Evolutionary conservation across 1,140 invertebrate species (phyloP).

Genomic region (Drosophila subobscura): DNA sequence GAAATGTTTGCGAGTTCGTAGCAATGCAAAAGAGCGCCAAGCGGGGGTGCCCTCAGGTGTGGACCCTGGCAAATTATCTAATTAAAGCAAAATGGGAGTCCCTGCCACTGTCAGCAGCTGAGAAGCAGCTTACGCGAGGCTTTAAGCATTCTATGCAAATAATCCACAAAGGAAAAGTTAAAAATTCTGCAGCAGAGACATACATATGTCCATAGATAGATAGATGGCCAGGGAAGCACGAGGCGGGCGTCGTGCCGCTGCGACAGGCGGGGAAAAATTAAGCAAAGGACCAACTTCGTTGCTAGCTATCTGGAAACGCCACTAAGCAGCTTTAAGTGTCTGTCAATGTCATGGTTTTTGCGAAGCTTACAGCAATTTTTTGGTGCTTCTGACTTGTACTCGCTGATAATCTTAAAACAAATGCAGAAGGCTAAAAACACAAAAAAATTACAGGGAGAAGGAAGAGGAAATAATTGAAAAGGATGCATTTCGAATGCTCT

Average conservation of each 20-base stretch:
- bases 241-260: constrained; percentile 5
- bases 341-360: constrained; percentile 78
- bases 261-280: constrained; percentile 13
- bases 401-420: constrained; percentile 69
- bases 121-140: constrained; percentile 44
- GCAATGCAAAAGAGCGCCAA: constrained; percentile 65
- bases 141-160: constrained; percentile 63
- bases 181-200: constrained; percentile 25
- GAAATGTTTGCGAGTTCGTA: constrained; percentile 78
- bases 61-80: constrained; percentile 66
- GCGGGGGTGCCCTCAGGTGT: constrained; percentile 32
- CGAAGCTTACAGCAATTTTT: constrained; percentile 72
- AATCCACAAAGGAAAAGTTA: constrained; percentile 53
- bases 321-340: constrained; percentile 80
- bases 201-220: no score
- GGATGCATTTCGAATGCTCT: constrained; percentile 7
- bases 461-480: background rate
- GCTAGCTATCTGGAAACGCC: constrained; percentile 46
- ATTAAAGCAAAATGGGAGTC: constrained; percentile 59
- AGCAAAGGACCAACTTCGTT: constrained; percentile 64
- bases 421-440: constrained; percentile 46
- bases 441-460: constrained; percentile 20
- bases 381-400: constrained; percentile 53
- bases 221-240: constrained; percentile 16
- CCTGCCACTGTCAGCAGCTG: constrained; percentile 49